Conservation (phyloP, 2,797 vertebrate species). For the Bufotes viridis region DNA sequence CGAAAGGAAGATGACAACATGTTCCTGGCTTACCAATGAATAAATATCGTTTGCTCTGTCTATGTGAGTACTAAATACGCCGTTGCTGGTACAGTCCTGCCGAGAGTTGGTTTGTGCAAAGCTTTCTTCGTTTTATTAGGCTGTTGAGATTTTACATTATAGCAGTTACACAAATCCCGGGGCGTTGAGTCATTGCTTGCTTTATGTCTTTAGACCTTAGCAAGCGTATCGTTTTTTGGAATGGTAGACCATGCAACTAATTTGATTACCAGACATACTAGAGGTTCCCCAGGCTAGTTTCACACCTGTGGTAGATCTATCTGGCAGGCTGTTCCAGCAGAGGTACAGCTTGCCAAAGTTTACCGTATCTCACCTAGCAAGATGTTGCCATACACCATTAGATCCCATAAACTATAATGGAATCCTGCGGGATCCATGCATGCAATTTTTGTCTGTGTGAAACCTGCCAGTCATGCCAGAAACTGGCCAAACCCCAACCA, state of each 20-base stretch:
- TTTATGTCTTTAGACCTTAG: not conserved
- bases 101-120: not conserved
- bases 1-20: slow-evolving; percentile 37
- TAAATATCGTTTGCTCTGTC: slow-evolving; percentile 4
- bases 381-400: no score
- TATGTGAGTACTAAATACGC: slow-evolving; percentile 3
- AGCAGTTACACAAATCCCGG: not conserved
- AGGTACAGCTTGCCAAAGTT: no score
- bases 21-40: not conserved
- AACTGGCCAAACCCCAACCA: no score
- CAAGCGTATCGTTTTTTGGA: not conserved
- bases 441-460: no score
- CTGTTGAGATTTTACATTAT: slow-evolving; percentile 4
- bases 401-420: no score
- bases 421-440: no score
- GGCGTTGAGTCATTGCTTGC: not conserved
- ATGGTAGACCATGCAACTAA: not conserved
- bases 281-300: not conserved
- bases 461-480: no score
- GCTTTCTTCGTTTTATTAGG: not conserved
- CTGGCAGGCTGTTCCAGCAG: no score
- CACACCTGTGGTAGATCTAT: no score
- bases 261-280: not conserved
- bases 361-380: no score
- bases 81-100: not conserved